Evolutionary conservation across 2,797 vertebrate genomes (phyloP).

Genomic region (Molossus alvarezi): DNA sequence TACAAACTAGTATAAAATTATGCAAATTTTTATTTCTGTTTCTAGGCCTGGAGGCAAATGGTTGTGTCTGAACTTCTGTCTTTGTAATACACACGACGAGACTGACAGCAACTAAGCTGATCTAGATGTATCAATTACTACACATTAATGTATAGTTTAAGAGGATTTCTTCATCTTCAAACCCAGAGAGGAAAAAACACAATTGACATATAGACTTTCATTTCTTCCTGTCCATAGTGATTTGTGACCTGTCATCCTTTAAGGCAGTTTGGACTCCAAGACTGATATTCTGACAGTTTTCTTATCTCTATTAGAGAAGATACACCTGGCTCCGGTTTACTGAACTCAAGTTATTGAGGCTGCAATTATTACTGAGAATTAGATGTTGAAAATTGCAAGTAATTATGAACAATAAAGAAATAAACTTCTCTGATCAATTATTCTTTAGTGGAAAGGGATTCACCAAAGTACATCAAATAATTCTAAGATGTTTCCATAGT

Average conservation of each 20-base stretch:
- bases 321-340: not conserved
- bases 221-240: slow-evolving; percentile 71
- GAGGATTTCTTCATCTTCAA: slow-evolving; percentile 69
- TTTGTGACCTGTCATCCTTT: slow-evolving; percentile 76
- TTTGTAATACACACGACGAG: not conserved
- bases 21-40: not conserved
- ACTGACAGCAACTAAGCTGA: slow-evolving; percentile 5
- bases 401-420: slow-evolving; percentile 28
- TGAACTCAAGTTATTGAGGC: not conserved
- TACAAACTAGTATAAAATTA: not conserved
- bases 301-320: slow-evolving; percentile 68
- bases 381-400: not conserved
- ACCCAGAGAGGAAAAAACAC: not conserved
- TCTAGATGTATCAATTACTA: slow-evolving; percentile 61
- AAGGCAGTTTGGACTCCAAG: slow-evolving; percentile 64
- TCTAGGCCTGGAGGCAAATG: not conserved
- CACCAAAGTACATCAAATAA: not conserved
- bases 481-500: not conserved
- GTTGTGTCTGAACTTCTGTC: not conserved
- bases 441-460: slow-evolving; percentile 12
- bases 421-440: slow-evolving; percentile 17
- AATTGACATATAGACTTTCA: slow-evolving; percentile 71
- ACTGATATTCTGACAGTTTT: slow-evolving; percentile 55
- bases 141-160: slow-evolving; percentile 75
- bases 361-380: slow-evolving; percentile 10